These are phyloP conservation scores for Apotomis betuletana DNA, from an alignment of 2,888 invertebrate species.

Conservation along the genomic window DNA sequence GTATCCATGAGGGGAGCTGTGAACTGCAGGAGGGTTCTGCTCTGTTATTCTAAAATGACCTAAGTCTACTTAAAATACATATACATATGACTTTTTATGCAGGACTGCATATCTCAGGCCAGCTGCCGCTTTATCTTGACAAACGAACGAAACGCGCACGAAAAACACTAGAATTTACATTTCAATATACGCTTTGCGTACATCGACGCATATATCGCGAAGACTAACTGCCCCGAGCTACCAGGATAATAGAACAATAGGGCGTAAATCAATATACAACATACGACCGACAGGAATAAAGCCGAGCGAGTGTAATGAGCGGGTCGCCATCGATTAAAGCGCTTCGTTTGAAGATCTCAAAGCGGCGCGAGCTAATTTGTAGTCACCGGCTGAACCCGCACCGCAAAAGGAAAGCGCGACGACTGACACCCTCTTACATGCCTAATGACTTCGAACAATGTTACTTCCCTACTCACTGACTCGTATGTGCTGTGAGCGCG, in stretches of 20 bases:
- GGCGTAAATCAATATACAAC: constrained; percentile 73
- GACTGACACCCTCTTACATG: constrained; percentile 60
- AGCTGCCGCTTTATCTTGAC: constrained; percentile 73
- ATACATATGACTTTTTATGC: constrained; percentile 15
- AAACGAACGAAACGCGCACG: constrained; percentile 59
- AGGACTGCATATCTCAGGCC: constrained; percentile 58
- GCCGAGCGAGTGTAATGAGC: constrained; percentile 58
- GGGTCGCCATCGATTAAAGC: constrained; percentile 64
- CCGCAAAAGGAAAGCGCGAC: constrained; percentile 64
- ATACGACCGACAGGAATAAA: constrained; percentile 59
- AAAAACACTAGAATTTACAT: constrained; percentile 61
- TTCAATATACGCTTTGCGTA: constrained; percentile 58
- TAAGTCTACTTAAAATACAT: constrained; percentile 11
- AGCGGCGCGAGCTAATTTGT: constrained; percentile 69
- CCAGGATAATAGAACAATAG: constrained; percentile 62
- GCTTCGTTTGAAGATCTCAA: constrained; percentile 63
- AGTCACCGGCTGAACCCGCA: constrained; percentile 55
- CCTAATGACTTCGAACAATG: constrained; percentile 65
- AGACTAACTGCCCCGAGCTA: constrained; percentile 41
- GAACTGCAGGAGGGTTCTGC: constrained; percentile 58
- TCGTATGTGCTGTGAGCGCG: constrained; percentile 48
- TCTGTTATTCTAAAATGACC: constrained; percentile 14
- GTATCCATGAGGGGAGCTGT: constrained; percentile 58
- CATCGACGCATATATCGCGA: constrained; percentile 52
- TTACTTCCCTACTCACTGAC: constrained; percentile 49